Base-by-base conservation (phyloP, 1,140 invertebrate species). In the Drosophila varians region DNA sequence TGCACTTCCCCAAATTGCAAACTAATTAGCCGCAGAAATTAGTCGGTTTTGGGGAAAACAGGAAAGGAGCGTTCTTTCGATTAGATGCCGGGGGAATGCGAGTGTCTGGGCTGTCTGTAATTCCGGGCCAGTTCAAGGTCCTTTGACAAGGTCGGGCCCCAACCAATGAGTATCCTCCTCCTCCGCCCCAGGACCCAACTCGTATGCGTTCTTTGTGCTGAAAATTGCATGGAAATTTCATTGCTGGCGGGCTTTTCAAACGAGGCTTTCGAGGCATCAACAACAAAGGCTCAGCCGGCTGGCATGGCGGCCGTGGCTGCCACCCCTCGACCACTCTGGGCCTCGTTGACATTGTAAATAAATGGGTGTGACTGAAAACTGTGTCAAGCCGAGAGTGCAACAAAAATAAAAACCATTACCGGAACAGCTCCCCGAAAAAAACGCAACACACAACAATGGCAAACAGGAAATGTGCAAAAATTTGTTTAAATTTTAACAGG, bases 191-290 rank as follows among this genome's bases (percentile, higher is more conserved):
- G n/a, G n/a, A n/a, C n/a, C n/a, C n/a, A n/a, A n/a, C n/a, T n/a
- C 34, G 31, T 25, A 11, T 38, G 45, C 62, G 54, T 23, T 40
- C 45, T 47, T 53, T 53, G 52, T 53, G 19, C 25, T 45, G 36
- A 66, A 74, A 83, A 83, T 84, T 78, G 82, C 79, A 82, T 84
- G 79, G 62, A 84, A 83, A 78, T 84, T 83, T 74, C 70, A 83
- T 78, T 28, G 47, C 65, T 38, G 19, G 49, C 43, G 25, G 71
- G 43, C 74, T 65, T 73, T 82, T 74, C 69, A 38, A 47, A 66
- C 42, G 26, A 25, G 66, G 31, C 61, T 28, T 40, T 55, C 18
- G 36, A 19, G 53, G 43, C 28, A 31, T 31, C 36, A 14, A 38
- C 73, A 56, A 65, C 69, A 72, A 62, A 53, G 36, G 18, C 57